These are phyloP conservation scores for Gymnopithys bicolor DNA, from an alignment of 2,797 vertebrate species.

Conservation along the genomic window DNA sequence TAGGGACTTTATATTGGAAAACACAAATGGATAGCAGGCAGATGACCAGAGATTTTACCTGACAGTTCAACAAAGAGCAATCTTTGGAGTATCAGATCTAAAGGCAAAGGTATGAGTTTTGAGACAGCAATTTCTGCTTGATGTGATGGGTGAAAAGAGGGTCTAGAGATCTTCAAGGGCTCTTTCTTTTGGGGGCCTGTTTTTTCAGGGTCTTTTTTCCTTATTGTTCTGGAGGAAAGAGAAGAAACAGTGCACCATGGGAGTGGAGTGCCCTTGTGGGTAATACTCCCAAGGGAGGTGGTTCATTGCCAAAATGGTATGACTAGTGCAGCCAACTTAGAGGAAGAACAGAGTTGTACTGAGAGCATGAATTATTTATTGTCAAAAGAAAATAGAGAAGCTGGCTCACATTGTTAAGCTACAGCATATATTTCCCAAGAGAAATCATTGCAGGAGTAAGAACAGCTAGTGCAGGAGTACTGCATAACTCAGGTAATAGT, in stretches of 20 bases:
- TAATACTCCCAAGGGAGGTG: background rate
- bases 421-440: background rate
- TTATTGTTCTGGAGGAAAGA: background rate
- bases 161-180: background rate
- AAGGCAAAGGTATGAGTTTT: background rate
- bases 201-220: background rate
- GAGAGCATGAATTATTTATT: constrained; percentile 60
- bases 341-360: background rate
- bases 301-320: background rate
- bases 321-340: background rate
- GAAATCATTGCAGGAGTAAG: background rate
- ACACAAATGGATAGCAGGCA: background rate
- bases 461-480: background rate
- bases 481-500: background rate
- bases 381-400: constrained; percentile 4
- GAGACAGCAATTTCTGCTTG: background rate
- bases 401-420: background rate
- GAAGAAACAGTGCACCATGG: background rate
- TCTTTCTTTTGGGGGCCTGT: background rate
- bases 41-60: background rate
- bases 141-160: background rate
- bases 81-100: background rate
- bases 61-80: background rate
- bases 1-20: background rate
- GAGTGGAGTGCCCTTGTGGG: background rate